Conservation (phyloP, 1,140 invertebrate genomes). For the Nymphalis io region DNA sequence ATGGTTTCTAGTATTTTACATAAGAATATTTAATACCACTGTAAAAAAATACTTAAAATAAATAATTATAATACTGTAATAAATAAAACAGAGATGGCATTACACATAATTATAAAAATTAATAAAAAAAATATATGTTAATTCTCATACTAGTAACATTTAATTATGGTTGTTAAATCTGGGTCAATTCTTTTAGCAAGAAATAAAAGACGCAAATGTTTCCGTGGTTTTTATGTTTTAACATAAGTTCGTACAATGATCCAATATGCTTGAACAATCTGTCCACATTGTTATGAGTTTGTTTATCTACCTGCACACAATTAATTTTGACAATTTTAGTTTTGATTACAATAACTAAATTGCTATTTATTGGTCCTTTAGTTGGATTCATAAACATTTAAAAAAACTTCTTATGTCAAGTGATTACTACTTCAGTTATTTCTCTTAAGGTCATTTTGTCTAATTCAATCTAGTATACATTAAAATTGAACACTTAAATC, state of each 20-base stretch:
- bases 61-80: too few relatives aligned
- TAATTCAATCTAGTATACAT: conserved; percentile 74
- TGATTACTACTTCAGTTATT: conserved; percentile 57
- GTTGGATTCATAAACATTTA: conserved; percentile 65
- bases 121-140: too few relatives aligned
- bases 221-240: conserved; percentile 75
- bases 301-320: conserved; percentile 51
- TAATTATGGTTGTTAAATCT: not conserved
- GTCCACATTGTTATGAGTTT: conserved; percentile 60
- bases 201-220: conserved; percentile 60
- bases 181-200: not conserved
- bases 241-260: conserved; percentile 78
- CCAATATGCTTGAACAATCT: conserved; percentile 73
- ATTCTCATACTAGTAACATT: too few relatives aligned
- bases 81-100: too few relatives aligned
- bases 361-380: conserved; percentile 72
- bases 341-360: conserved; percentile 57
- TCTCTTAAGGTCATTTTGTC: conserved; percentile 55
- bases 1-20: too few relatives aligned
- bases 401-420: conserved; percentile 56
- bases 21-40: too few relatives aligned
- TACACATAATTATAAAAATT: too few relatives aligned
- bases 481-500: conserved; percentile 76
- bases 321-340: conserved; percentile 42
- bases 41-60: too few relatives aligned